These are phyloP conservation scores for Ibidorhyncha struthersii DNA, from an alignment of 2,113 vertebrate species.

Conservation along the genomic window DNA sequence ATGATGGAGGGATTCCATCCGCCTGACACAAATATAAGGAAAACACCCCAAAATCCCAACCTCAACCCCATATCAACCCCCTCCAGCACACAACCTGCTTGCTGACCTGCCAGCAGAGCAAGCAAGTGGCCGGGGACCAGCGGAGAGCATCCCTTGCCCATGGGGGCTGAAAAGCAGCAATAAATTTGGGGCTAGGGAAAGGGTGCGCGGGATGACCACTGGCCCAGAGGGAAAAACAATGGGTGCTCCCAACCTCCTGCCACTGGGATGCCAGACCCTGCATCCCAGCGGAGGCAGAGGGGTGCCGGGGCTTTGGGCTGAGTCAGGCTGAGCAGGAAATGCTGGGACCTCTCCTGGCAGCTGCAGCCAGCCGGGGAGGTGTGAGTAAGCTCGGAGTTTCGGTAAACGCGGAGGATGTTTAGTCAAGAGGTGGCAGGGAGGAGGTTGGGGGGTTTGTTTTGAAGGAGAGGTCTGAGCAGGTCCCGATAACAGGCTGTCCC, in stretches of 20 bases:
- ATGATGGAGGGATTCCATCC: slow-evolving; percentile 38
- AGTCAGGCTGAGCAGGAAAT: slow-evolving; percentile 63
- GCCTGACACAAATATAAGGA: slow-evolving; percentile 1
- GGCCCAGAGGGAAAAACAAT: not conserved
- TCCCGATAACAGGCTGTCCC: not conserved
- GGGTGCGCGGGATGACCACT: fast-evolving
- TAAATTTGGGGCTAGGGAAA: not conserved
- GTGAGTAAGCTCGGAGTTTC: slow-evolving; percentile 36
- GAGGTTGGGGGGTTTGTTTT: not conserved
- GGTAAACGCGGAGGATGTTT: slow-evolving; percentile 20
- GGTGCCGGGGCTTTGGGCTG: not conserved
- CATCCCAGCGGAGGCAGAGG: not conserved
- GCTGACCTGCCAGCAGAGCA: not conserved
- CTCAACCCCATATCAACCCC: not conserved
- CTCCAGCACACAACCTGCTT: not conserved
- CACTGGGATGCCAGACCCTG: not conserved
- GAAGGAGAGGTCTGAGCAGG: not conserved
- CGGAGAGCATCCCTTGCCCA: fast-evolving
- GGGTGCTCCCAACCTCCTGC: not conserved
- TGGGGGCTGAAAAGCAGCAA: not conserved
- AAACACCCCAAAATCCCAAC: not conserved
- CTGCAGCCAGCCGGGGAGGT: not conserved
- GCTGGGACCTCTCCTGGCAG: slow-evolving; percentile 15
- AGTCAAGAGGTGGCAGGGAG: not conserved
- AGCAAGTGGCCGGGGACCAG: not conserved